Evolutionary conservation across 2,113 vertebrate genomes (phyloP), one percentile per base, ranked within the genome.

Genomic region (Amazona guildingii): DNA sequence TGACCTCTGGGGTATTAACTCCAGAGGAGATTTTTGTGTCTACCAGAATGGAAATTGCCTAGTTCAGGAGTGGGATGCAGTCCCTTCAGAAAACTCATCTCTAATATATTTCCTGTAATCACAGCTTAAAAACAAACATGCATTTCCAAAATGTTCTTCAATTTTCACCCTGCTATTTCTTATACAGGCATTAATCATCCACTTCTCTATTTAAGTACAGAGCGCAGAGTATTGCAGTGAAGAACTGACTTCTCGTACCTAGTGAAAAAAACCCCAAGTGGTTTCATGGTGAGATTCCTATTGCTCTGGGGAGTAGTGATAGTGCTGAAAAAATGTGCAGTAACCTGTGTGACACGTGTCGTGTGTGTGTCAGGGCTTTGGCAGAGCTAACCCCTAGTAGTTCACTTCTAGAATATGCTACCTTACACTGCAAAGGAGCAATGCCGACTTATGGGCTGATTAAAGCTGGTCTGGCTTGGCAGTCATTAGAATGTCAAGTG

Each of bases 61-160:
- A 37, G n/a, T 46, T 90, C 37, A 48, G 70, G 86, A 79, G 31
- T 39, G 51, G 57, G 82, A 75, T 79, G 52, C 70, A 43, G 2
- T 90, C 33, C 57, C 62, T 94, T 87, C 52, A 76, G 70, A 85
- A 93, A 90, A 83, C 62, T 93, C 17, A 90, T 93, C 82, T 94
- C 84, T 85, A 91, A 75, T 91, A 29, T 91, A 82, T 84, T 91
- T 97, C 74, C 28, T 68, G 70, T 75, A 96, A 79, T 87, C 55
- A 72, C 31, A 39, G 54, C 52, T 78, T 84, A 75, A 94, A 91
- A 87, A 87, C 84, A 96, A 91, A 51, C 52, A 72, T 25, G 44
- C 0, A 0, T 87, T 94, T 93, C 70, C 52, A 64, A 90, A 95
- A 85, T 41, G 39, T 82, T 93, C 69, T 87, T 89, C 86, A 54